Percentiles rank a stretch among this genome's conserved stretches.
Evolutionary conservation across 2,888 invertebrate genomes (phyloP).

Genomic region (Nomada ferruginata): DNA sequence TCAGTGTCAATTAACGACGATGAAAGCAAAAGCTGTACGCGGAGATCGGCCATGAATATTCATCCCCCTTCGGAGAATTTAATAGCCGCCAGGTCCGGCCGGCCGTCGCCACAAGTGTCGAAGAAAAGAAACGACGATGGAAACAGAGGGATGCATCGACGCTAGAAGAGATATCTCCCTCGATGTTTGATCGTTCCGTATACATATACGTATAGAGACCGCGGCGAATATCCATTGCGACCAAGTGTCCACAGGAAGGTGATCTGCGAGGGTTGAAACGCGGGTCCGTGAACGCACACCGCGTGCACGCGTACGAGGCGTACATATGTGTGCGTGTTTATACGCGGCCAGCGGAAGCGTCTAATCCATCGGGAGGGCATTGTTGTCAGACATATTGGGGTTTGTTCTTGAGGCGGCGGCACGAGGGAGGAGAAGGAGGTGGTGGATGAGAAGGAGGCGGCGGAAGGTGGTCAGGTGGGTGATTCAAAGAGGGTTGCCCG

Average conservation of each 20-base stretch:
- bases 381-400: constrained; percentile 83
- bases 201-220: not conserved
- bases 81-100: constrained; percentile 59
- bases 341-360: constrained; percentile 74
- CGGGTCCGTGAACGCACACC: not conserved
- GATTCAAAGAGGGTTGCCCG: constrained; percentile 66
- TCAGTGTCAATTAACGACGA: constrained; percentile 73
- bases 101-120: constrained; percentile 47
- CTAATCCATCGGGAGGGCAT: constrained; percentile 81
- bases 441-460: constrained; percentile 70
- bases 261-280: constrained; percentile 7
- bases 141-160: constrained; percentile 27
- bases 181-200: constrained; percentile 29
- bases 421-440: constrained; percentile 73
- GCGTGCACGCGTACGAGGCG: constrained; percentile 5
- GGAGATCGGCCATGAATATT: constrained; percentile 70
- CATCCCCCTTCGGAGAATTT: constrained; percentile 68
- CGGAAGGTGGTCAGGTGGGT: constrained; percentile 72
- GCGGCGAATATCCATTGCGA: constrained; percentile 9
- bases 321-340: constrained; percentile 50
- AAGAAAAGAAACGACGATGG: constrained; percentile 54
- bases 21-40: constrained; percentile 71
- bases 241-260: constrained; percentile 3
- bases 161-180: constrained; percentile 33
- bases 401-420: constrained; percentile 82